phyloP scores from a whole-genome alignment of 2,113 vertebrate species.

The Atractosteus spatula region DNA sequence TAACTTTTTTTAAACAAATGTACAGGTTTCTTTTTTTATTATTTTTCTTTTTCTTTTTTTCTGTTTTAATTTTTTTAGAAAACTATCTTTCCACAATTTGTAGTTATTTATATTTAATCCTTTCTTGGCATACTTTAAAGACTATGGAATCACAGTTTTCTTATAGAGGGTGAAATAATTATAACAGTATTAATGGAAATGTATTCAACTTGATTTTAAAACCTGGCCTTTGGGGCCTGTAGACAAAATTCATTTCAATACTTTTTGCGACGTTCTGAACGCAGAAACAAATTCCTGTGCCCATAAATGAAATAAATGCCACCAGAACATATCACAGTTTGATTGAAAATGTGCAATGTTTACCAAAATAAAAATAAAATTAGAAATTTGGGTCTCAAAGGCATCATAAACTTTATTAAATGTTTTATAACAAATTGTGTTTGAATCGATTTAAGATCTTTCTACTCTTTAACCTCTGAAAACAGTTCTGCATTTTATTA shows the following conservation, averaged over 20 bases:
- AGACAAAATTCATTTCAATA: conserved; percentile 57
- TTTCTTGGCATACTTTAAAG: conserved; percentile 60
- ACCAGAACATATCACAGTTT: conserved; percentile 53
- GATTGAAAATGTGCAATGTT: conserved; percentile 58
- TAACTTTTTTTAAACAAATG: conserved; percentile 78
- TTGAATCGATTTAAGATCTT: too few species aligned
- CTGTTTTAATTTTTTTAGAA: conserved; percentile 56
- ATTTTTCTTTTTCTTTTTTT: conserved; percentile 43
- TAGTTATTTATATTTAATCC: conserved; percentile 58
- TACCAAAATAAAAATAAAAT: conserved; percentile 53
- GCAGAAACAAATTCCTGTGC: conserved; percentile 56
- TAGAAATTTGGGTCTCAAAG: conserved; percentile 60
- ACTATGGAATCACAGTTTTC: conserved; percentile 85
- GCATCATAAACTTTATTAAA: conserved; percentile 30
- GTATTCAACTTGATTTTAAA: conserved; percentile 63
- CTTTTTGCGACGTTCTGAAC: conserved; percentile 64
- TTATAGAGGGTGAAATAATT: conserved; percentile 68
- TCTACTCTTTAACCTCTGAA: too few species aligned
- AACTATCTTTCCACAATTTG: conserved; percentile 63
- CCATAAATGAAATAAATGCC: conserved; percentile 52
- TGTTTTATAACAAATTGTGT: too few species aligned
- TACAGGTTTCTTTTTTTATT: conserved; percentile 73
- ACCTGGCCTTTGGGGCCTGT: conserved; percentile 52
- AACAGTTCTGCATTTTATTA: too few species aligned
- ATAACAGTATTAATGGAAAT: conserved; percentile 68